These are phyloP conservation scores for Magallana angulata DNA, from an alignment of 1,140 invertebrate species.

Conservation along the genomic window DNA sequence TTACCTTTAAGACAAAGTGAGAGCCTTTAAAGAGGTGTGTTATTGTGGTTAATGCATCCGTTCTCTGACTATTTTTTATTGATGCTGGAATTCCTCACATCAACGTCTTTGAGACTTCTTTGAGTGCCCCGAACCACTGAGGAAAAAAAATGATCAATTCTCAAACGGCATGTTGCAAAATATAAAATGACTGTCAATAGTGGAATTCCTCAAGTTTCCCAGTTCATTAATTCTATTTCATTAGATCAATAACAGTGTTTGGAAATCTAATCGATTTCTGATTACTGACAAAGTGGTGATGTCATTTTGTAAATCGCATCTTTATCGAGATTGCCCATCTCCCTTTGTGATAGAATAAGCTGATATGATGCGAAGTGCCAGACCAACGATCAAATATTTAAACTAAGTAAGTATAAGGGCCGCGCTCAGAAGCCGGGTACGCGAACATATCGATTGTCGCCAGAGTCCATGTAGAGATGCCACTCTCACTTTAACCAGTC, in stretches of 20 bases:
- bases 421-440: background rate
- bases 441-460: background rate
- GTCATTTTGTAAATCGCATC: background rate
- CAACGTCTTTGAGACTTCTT: background rate
- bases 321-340: constrained; percentile 5
- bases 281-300: constrained; percentile 18
- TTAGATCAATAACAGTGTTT: constrained; percentile 24
- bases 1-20: background rate
- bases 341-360: background rate
- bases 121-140: background rate
- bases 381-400: constrained; percentile 20
- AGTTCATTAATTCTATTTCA: background rate
- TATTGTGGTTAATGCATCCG: background rate
- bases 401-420: background rate
- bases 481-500: constrained; percentile 20
- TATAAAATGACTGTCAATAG: constrained; percentile 17
- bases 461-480: background rate
- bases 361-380: background rate
- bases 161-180: background rate
- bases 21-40: background rate
- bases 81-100: background rate
- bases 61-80: background rate
- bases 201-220: background rate
- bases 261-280: constrained; percentile 18
- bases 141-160: constrained; percentile 13